These are phyloP conservation scores for Amphilophus citrinellus DNA, from an alignment of 2,113 vertebrate species.

Conservation along the genomic window DNA sequence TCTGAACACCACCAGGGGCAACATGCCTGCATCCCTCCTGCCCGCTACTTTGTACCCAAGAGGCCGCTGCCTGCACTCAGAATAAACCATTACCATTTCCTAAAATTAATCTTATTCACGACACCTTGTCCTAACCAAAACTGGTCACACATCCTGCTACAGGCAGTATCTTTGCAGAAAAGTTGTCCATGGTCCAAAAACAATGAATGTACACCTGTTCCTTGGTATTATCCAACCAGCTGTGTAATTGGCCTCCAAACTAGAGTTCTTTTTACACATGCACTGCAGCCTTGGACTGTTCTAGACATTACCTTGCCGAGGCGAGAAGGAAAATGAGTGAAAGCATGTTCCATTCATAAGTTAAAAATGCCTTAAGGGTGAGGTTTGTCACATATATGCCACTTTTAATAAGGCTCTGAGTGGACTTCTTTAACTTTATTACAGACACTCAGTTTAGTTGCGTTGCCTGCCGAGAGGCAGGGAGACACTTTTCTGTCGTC, in stretches of 20 bases:
- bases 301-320: not conserved
- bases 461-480: too few species aligned
- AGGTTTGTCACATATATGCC: conserved; percentile 2
- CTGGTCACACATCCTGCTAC: not conserved
- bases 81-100: conserved; percentile 46
- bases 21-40: conserved; percentile 37
- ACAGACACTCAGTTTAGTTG: not conserved
- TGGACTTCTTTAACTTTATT: conserved; percentile 1
- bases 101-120: conserved; percentile 21
- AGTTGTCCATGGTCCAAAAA: not conserved
- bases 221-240: conserved; percentile 12
- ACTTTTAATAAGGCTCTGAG: not conserved
- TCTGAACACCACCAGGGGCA: conserved; percentile 35
- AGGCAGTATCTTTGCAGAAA: conserved; percentile 13
- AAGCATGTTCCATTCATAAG: conserved; percentile 2
- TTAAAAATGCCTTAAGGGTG: not conserved
- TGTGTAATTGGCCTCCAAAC: conserved; percentile 24
- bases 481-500: too few species aligned
- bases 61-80: conserved; percentile 30
- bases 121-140: not conserved
- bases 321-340: not conserved
- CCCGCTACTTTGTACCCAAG: conserved; percentile 14
- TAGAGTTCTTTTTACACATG: conserved; percentile 1
- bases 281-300: not conserved
- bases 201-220: not conserved